Evolutionary conservation across 2,888 invertebrate species (phyloP).

Genomic region (Ectemnius continuus): DNA sequence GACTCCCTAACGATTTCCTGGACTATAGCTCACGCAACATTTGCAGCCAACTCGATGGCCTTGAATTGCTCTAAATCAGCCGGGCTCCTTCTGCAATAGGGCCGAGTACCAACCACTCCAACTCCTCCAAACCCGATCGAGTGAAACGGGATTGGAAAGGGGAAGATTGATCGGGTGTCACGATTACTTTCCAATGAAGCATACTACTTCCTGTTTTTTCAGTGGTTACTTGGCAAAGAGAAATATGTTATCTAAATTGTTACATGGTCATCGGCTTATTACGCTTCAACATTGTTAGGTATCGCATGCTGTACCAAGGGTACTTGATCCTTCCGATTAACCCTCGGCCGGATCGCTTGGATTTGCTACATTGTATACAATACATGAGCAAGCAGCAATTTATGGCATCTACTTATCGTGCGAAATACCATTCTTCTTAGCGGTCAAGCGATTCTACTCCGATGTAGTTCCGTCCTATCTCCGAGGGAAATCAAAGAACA

Average conservation of each 20-base stretch:
- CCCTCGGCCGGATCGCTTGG: conserved; percentile 43
- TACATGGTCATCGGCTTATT: conserved; percentile 30
- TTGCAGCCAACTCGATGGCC: conserved; percentile 9
- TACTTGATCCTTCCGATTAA: conserved; percentile 51
- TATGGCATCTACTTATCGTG: conserved; percentile 36
- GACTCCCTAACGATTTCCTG: conserved; percentile 8
- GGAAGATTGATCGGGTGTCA: too few relatives aligned
- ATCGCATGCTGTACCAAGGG: conserved; percentile 4
- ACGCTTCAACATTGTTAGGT: background rate
- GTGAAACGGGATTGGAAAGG: too few relatives aligned
- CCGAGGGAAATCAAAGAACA: background rate
- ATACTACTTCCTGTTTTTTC: conserved; percentile 9
- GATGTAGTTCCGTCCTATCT: background rate
- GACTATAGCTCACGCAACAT: background rate
- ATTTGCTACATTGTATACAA: conserved; percentile 56
- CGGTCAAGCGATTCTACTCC: background rate
- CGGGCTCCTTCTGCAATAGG: conserved; percentile 9
- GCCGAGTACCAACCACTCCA: too few relatives aligned
- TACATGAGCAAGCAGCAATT: conserved; percentile 50
- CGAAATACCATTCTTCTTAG: conserved; percentile 6
- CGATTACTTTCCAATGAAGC: too few relatives aligned
- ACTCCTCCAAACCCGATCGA: too few relatives aligned
- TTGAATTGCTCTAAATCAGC: conserved; percentile 34
- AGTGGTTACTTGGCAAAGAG: conserved; percentile 28
- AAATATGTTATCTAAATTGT: conserved; percentile 40